phyloP scores from a whole-genome alignment of 2,888 invertebrate genomes.

The Lepidocyrtinus sp. region DNA sequence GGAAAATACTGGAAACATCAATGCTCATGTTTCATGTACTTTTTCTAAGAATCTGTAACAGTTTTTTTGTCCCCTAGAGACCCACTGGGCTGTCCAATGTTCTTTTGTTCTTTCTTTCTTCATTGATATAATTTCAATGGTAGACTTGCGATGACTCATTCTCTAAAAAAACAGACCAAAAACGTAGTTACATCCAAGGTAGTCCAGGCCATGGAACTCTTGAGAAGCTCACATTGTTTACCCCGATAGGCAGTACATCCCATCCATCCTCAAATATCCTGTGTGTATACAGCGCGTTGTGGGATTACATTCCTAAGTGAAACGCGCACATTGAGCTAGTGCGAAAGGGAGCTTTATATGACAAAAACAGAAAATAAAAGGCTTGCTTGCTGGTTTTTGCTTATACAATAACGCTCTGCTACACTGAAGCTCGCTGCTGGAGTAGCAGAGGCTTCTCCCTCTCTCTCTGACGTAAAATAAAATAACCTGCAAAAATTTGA shows the following conservation, averaged over 20 bases:
- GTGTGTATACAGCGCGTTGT: neutral
- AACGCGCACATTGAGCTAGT: too few relatives aligned
- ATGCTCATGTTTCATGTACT: too few relatives aligned
- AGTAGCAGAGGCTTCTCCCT: neutral
- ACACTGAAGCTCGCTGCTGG: neutral
- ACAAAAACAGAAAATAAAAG: slow-evolving; percentile 3
- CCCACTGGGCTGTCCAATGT: neutral
- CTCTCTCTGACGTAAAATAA: neutral
- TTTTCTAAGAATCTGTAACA: neutral
- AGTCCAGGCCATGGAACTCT: slow-evolving; percentile 7
- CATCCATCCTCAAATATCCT: neutral
- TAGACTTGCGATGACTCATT: neutral
- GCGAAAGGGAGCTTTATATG: neutral
- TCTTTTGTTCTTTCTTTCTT: neutral
- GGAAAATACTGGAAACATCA: too few relatives aligned
- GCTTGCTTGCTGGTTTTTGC: neutral
- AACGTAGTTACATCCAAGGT: slow-evolving; percentile 1
- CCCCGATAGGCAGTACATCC: neutral
- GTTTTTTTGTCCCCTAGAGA: neutral
- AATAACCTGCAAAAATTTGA: neutral
- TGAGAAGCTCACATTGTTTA: neutral
- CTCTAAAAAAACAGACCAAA: neutral
- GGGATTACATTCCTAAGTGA: neutral
- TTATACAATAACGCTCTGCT: neutral
- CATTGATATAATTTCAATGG: neutral